phyloP scores from a whole-genome alignment of 2,113 vertebrate species.

The Chinchilla lanigera region DNA sequence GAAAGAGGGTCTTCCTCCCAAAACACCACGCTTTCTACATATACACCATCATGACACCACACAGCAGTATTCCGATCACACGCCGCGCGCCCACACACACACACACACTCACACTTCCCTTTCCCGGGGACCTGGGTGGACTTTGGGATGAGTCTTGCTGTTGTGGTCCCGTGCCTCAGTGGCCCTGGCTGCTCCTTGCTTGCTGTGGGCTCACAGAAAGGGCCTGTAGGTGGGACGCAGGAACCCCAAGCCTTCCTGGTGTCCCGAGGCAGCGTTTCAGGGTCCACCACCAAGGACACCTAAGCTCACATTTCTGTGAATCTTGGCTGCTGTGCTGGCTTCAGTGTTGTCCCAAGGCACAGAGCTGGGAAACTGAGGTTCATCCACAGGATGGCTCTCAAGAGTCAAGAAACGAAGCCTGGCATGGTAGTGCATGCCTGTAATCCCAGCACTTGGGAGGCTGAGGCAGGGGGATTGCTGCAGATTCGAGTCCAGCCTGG shows the following conservation, averaged over 20 bases:
- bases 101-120: not conserved
- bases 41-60: fast-evolving
- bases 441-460: not conserved
- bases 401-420: not conserved
- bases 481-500: not conserved
- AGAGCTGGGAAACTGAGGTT: not conserved
- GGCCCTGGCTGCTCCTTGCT: fast-evolving
- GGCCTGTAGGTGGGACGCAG: not conserved
- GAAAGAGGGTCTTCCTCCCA: not conserved
- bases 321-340: fast-evolving
- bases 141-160: fast-evolving
- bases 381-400: not conserved
- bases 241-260: too few relatives aligned
- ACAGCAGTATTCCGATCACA: not conserved
- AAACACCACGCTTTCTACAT: not conserved
- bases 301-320: not conserved
- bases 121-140: not conserved
- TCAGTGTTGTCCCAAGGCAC: fast-evolving
- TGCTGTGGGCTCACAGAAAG: not conserved
- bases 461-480: not conserved
- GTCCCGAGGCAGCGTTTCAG: not conserved
- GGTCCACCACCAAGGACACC: not conserved
- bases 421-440: not conserved
- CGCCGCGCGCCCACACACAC: not conserved
- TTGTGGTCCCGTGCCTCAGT: not conserved